Conservation (phyloP, 2,888 invertebrate genomes). For the Ypsolopha scabrella region DNA sequence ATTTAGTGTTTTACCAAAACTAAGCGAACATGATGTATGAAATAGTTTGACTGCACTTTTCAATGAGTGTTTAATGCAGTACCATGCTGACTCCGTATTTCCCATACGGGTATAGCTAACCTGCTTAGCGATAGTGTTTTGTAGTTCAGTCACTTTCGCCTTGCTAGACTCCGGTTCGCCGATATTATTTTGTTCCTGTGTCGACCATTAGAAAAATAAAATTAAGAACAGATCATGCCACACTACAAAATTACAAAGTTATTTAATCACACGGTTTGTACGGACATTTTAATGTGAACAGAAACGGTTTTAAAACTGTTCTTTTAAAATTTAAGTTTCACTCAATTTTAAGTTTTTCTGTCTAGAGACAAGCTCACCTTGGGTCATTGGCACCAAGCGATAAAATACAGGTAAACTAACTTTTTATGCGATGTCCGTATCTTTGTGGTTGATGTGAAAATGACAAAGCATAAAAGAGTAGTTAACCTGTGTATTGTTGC, state of each 20-base stretch:
- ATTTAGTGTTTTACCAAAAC: too few relatives aligned
- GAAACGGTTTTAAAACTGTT: neutral
- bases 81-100: neutral
- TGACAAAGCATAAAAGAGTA: too few relatives aligned
- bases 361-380: too few relatives aligned
- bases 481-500: too few relatives aligned
- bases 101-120: constrained; percentile 52
- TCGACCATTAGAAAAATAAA: constrained; percentile 37
- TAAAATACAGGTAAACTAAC: too few relatives aligned
- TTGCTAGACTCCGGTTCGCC: constrained; percentile 52
- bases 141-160: constrained; percentile 79
- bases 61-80: neutral
- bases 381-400: neutral
- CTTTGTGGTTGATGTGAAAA: too few relatives aligned
- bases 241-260: constrained; percentile 2
- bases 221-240: constrained; percentile 7
- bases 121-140: constrained; percentile 90
- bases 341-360: neutral
- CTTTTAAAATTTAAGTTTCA: neutral
- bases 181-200: constrained; percentile 58
- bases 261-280: constrained; percentile 5
- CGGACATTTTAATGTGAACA: constrained; percentile 10
- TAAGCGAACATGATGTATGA: too few relatives aligned
- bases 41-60: neutral
- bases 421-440: too few relatives aligned